A percentile compares a stretch with the other conserved stretches of the same genome.
phyloP scores from a whole-genome alignment of 2,797 vertebrate genomes.

The Siniperca scherzeri region DNA sequence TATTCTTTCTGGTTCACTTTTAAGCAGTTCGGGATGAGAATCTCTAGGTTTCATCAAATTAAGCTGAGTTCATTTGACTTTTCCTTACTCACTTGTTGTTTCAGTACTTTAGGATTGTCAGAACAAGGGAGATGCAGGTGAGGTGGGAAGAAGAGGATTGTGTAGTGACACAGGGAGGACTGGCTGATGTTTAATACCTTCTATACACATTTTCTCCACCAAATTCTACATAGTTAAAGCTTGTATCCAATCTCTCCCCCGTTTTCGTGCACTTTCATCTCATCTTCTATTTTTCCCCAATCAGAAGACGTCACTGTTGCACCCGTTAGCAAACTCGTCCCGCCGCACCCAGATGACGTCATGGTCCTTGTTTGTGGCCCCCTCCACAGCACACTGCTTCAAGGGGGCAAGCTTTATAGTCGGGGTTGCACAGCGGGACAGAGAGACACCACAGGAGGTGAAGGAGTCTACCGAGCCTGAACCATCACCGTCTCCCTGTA shows the following conservation, averaged over 20 bases:
- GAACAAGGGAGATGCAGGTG: conserved; percentile 33
- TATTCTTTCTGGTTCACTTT: conserved; percentile 15
- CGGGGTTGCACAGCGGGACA: conserved; percentile 45
- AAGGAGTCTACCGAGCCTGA: conserved; percentile 37
- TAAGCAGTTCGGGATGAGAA: conserved; percentile 12
- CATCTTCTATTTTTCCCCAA: background rate
- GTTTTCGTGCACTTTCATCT: conserved; percentile 9
- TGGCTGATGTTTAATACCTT: conserved; percentile 40
- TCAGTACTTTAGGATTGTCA: conserved; percentile 62
- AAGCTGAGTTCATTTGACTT: background rate
- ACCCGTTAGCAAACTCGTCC: conserved; percentile 88
- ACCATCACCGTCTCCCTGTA: conserved; percentile 59
- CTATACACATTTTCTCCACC: conserved; percentile 40
- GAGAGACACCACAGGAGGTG: conserved; percentile 41
- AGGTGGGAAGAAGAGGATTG: conserved; percentile 27
- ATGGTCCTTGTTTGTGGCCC: conserved; percentile 82
- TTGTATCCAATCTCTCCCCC: conserved; percentile 18
- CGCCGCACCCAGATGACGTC: conserved; percentile 94
- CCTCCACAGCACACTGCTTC: conserved; percentile 90
- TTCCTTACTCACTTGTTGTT: background rate
- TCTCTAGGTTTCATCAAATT: conserved; percentile 1
- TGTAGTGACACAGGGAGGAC: conserved; percentile 37
- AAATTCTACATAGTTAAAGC: conserved; percentile 65
- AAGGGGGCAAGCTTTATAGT: conserved; percentile 87
- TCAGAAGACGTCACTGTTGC: conserved; percentile 88